Conservation (phyloP, 2,888 invertebrate genomes). For the Dasysyrphus tricinctus region DNA sequence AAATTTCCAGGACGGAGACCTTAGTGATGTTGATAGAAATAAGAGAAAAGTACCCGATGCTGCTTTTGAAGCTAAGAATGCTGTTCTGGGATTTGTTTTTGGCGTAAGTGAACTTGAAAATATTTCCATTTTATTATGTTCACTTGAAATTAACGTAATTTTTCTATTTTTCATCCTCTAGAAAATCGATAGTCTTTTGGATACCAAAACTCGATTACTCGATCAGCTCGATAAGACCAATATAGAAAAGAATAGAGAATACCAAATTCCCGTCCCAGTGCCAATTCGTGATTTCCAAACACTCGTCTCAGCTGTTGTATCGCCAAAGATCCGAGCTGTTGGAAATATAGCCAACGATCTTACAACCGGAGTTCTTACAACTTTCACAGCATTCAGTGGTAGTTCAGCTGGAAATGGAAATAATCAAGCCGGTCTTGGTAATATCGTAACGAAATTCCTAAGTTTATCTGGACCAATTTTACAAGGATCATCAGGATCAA, state of each 20-base stretch:
- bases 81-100: slow-evolving; percentile 92
- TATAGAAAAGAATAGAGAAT: slow-evolving; percentile 90
- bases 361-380: slow-evolving; percentile 85
- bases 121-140: background rate
- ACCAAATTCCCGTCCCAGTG: slow-evolving; percentile 88
- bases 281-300: slow-evolving; percentile 87
- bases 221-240: slow-evolving; percentile 89
- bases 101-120: slow-evolving; percentile 88
- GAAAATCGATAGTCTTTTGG: slow-evolving; percentile 93
- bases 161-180: slow-evolving; percentile 82
- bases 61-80: slow-evolving; percentile 90
- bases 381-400: slow-evolving; percentile 85
- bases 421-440: slow-evolving; percentile 81
- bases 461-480: slow-evolving; percentile 83
- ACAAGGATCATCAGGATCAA: slow-evolving; percentile 82
- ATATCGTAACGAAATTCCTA: slow-evolving; percentile 82
- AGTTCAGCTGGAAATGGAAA: slow-evolving; percentile 83
- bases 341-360: slow-evolving; percentile 88
- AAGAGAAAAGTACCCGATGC: slow-evolving; percentile 90
- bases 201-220: slow-evolving; percentile 90
- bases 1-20: slow-evolving; percentile 83
- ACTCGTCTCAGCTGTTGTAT: slow-evolving; percentile 88
- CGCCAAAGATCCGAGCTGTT: slow-evolving; percentile 88
- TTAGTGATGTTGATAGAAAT: slow-evolving; percentile 86
- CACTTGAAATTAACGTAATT: slow-evolving; percentile 13